phyloP scores from a whole-genome alignment of 2,113 vertebrate species.

The Blennius ocellaris region DNA sequence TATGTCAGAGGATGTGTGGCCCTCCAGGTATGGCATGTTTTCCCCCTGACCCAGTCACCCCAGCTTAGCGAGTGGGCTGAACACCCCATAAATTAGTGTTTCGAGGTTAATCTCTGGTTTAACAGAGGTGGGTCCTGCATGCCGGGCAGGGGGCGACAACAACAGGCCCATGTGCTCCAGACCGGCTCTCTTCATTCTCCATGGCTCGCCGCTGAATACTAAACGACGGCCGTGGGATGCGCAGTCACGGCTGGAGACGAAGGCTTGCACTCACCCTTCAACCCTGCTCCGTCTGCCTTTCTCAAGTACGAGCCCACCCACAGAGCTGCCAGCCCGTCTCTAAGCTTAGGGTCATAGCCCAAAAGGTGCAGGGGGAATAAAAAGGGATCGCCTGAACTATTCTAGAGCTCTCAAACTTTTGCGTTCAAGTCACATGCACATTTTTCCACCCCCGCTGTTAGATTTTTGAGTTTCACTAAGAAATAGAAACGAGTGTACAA shows the following conservation, averaged over 20 bases:
- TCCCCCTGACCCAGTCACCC: slow-evolving; percentile 19
- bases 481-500: background rate
- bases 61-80: slow-evolving; percentile 1
- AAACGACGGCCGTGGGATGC: slow-evolving; percentile 83
- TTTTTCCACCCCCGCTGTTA: background rate
- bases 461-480: slow-evolving; percentile 26
- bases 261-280: slow-evolving; percentile 49
- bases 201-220: slow-evolving; percentile 87
- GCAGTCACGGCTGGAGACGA: slow-evolving; percentile 81
- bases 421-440: slow-evolving; percentile 1
- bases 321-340: slow-evolving; percentile 22
- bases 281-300: slow-evolving; percentile 41
- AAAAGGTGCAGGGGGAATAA: slow-evolving; percentile 44
- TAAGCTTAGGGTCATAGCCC: slow-evolving; percentile 66
- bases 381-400: slow-evolving; percentile 18
- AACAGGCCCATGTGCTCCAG: slow-evolving; percentile 76
- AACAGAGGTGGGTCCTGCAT: slow-evolving; percentile 66
- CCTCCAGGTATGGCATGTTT: slow-evolving; percentile 13
- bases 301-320: slow-evolving; percentile 58
- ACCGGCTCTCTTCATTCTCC: slow-evolving; percentile 86
- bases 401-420: slow-evolving; percentile 17
- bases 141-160: slow-evolving; percentile 54
- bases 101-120: slow-evolving; percentile 63
- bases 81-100: slow-evolving; percentile 19
- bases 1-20: background rate